phyloP scores from a whole-genome alignment of 30 jellyfish, hydroid and myxozoan genomes.

The Turritopsis dohrnii region DNA sequence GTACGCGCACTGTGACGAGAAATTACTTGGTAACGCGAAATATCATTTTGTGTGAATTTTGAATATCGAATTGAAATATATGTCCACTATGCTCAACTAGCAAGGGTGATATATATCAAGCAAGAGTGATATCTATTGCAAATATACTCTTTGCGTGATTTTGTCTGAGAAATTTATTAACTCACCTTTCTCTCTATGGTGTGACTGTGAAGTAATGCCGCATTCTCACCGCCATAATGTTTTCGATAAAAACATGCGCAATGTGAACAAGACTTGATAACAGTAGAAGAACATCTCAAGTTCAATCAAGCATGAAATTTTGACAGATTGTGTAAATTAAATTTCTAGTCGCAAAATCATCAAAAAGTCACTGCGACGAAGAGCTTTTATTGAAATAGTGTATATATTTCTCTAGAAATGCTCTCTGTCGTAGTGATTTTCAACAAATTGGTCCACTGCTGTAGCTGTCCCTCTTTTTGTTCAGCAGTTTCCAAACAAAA shows the following conservation, averaged over 20 bases:
- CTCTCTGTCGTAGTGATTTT: too few species aligned
- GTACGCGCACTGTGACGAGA: too few species aligned
- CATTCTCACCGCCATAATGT: background rate
- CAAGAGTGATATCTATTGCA: background rate
- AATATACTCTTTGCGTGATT: background rate
- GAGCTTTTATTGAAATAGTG: too few species aligned
- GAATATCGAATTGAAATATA: too few species aligned
- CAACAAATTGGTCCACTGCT: too few species aligned
- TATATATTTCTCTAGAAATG: too few species aligned
- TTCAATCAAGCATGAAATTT: background rate
- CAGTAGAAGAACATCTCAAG: background rate
- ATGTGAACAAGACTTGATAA: background rate
- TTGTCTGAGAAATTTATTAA: background rate
- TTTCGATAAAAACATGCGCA: background rate
- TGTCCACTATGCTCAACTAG: too few species aligned
- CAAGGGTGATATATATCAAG: too few species aligned
- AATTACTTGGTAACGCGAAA: too few species aligned
- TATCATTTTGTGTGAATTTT: background rate
- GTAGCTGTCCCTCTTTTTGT: too few species aligned
- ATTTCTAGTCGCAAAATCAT: background rate
- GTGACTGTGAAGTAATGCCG: background rate
- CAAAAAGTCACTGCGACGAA: too few species aligned
- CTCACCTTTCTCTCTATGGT: background rate
- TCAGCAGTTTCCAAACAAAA: too few species aligned
- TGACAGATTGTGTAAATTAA: background rate